phyloP scores from a whole-genome alignment of 2,113 vertebrate genomes.

The Macquaria australasica region DNA sequence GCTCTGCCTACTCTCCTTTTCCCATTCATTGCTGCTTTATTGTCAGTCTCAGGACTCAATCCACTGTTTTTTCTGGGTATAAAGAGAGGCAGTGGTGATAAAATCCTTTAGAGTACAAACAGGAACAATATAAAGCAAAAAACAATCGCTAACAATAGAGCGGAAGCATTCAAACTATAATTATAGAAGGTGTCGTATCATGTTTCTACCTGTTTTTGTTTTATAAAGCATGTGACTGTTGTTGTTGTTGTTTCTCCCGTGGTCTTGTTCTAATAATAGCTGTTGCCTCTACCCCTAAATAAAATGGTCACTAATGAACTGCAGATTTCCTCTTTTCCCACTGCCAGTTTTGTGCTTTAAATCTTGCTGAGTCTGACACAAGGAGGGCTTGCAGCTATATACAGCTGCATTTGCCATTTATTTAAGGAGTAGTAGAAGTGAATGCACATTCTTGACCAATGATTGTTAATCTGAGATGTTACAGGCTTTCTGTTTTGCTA shows the following conservation, averaged over 20 bases:
- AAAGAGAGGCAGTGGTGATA: not conserved
- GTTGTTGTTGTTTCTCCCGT: conserved; percentile 27
- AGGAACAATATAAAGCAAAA: conserved; percentile 9
- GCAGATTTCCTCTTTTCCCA: conserved; percentile 64
- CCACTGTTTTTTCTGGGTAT: not conserved
- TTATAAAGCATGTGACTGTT: not conserved
- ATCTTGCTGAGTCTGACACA: conserved; percentile 50
- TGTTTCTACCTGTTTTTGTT: conserved; percentile 44
- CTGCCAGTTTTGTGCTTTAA: conserved; percentile 48
- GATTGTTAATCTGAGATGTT: conserved; percentile 18
- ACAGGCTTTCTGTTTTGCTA: conserved; percentile 9
- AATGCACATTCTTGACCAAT: conserved; percentile 2
- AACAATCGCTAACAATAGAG: not conserved
- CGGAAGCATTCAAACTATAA: not conserved
- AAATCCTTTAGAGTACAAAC: not conserved
- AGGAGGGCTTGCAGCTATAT: not conserved
- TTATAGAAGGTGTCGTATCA: not conserved
- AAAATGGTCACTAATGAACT: conserved; percentile 55
- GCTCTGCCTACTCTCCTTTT: not conserved
- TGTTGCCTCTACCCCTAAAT: conserved; percentile 27
- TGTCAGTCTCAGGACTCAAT: not conserved
- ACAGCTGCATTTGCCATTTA: conserved; percentile 24
- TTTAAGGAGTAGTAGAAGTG: conserved; percentile 1
- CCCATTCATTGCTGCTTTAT: not conserved
- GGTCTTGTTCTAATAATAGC: conserved; percentile 63